Evolutionary conservation across 1,140 invertebrate species (phyloP).

Genomic region (Hyposmocoma kahamanoa): DNA sequence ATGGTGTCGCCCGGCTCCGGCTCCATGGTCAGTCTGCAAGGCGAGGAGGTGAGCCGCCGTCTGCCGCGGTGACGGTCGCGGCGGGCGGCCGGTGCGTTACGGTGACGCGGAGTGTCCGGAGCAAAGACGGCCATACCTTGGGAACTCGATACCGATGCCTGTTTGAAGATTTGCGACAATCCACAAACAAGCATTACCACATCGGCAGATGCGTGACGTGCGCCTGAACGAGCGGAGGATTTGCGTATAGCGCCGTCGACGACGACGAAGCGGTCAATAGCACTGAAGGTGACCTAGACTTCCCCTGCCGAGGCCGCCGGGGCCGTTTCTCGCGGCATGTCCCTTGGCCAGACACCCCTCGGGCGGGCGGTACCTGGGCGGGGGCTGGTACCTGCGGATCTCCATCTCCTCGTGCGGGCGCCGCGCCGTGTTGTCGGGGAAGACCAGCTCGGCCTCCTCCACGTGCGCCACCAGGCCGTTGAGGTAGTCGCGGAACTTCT

Average conservation of each 20-base stretch:
- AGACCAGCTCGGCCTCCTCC: constrained; percentile 94
- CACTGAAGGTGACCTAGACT: not conserved
- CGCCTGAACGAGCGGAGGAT: no score
- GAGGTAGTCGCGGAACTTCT: constrained; percentile 96
- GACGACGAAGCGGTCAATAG: not conserved
- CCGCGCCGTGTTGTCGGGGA: constrained; percentile 79
- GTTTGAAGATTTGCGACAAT: no score
- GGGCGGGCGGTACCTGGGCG: not conserved
- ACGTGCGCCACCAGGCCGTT: constrained; percentile 91
- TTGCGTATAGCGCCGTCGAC: constrained; percentile 21
- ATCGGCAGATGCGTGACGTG: no score
- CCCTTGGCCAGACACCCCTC: not conserved
- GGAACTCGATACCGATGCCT: no score
- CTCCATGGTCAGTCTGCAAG: constrained; percentile 68
- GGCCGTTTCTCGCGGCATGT: no score
- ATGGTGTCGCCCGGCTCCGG: constrained; percentile 66
- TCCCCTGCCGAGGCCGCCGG: constrained; percentile 21
- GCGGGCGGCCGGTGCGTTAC: no score
- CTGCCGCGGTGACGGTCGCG: no score
- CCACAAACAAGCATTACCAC: no score
- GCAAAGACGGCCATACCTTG: no score
- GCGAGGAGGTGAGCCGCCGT: no score
- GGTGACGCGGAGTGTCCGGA: no score
- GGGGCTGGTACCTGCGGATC: constrained; percentile 73
- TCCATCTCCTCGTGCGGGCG: constrained; percentile 74